Evolutionary conservation across 1,140 invertebrate genomes (phyloP), one percentile per base, ranked within the genome.

Genomic region (Brachionus asplanchnoidis): DNA sequence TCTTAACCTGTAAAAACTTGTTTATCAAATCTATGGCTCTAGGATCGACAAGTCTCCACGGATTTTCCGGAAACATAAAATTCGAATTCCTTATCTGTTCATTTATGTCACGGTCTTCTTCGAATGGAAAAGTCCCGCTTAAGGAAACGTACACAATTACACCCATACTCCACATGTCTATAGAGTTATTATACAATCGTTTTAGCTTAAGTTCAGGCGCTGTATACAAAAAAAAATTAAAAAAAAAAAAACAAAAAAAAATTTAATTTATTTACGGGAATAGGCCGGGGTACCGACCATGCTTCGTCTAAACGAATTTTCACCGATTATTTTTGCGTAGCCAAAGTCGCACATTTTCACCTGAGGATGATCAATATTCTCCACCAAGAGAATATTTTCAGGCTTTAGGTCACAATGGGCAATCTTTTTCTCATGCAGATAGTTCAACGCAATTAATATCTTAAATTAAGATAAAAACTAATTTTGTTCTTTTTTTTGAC

Each of bases 141-240:
- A 84, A 84, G 1, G 46, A 60, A 42, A 93, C 97, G 89, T 99
- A 99, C 75, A 99, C 94, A 86, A 99, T 98, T 0, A 99, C 97
- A 26, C 97, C 97, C 75, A 98, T 96, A 87, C 95, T 97, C 97
- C 97, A 99, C 97, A 99, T 99, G 90, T 99, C 97, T 86, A 99
- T 90, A 0, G 96, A 98, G 23, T 97, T 92, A 90, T 99, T 99
- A 91, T 99, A 99, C 11, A 97, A 96, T 91, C 99, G 99, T 89
- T 98, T 98, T 32, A 32, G 42, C 17, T 60, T 66, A n/a, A 84
- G 28, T 40, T 84, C 83, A 53, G 66, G 66, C 82, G 99, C 97
- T 91, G 99, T 36, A 36, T 36, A 36, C 96, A 0, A 97, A 90
- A 85, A 85, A 90, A 90, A 88, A 20, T 32, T 23, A 46, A 23